Percentiles rank a stretch among this genome's conserved stretches.
These are phyloP conservation scores for Bombus haemorrhoidalis DNA, from an alignment of 1,140 invertebrate species.

Conservation along the genomic window DNA sequence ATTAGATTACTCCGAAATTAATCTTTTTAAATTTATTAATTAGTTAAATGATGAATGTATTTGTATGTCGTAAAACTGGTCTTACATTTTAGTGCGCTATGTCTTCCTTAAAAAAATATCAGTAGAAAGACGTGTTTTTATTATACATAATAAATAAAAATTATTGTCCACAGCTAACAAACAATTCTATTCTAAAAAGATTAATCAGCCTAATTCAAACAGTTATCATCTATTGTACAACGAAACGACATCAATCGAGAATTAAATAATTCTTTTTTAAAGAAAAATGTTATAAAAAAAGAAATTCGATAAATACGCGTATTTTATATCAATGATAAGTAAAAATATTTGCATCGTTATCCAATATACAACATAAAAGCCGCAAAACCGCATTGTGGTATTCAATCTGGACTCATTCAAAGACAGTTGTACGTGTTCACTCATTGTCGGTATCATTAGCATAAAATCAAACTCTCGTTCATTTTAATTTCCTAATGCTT, in stretches of 20 bases:
- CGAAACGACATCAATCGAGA: not conserved
- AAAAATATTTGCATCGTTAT: not conserved
- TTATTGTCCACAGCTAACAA: no score
- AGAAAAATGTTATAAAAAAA: not conserved
- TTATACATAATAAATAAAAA: no score
- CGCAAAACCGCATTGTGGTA: not conserved
- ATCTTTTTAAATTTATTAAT: not conserved
- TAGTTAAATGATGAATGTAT: not conserved
- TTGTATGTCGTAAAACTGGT: not conserved
- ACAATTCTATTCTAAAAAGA: no score
- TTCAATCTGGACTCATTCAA: constrained; percentile 1
- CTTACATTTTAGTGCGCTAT: not conserved
- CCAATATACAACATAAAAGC: not conserved
- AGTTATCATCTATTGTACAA: not conserved
- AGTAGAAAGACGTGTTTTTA: no score
- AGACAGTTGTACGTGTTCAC: not conserved
- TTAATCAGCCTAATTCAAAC: not conserved
- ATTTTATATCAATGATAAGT: not conserved
- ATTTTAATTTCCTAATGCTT: not conserved
- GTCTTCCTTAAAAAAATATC: no score
- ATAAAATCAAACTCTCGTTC: not conserved
- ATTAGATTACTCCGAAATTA: not conserved
- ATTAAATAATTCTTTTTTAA: not conserved
- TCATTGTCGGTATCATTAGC: not conserved
- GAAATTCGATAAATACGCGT: not conserved